phyloP scores from a whole-genome alignment of 1,140 invertebrate genomes.

The Drosophila miranda region DNA sequence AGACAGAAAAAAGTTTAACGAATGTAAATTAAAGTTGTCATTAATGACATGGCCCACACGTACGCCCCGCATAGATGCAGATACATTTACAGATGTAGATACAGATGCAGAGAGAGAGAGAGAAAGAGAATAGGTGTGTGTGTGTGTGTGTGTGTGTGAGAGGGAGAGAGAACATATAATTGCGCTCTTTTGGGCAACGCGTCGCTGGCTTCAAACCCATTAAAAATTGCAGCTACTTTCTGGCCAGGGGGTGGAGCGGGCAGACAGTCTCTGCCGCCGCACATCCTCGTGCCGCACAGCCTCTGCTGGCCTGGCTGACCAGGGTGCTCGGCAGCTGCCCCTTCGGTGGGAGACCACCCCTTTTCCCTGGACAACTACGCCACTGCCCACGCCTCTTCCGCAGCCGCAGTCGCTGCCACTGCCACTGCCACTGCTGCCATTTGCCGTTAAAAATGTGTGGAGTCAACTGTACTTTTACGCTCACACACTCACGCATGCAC shows the following conservation, averaged over 20 bases:
- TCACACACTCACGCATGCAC: constrained; percentile 44
- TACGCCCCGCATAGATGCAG: neutral
- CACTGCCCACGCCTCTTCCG: constrained; percentile 13
- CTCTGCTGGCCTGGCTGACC: neutral
- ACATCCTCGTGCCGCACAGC: constrained; percentile 18
- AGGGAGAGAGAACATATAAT: constrained; percentile 46
- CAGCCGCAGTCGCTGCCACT: constrained; percentile 1
- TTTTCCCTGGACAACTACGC: constrained; percentile 18
- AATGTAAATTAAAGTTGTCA: constrained; percentile 69
- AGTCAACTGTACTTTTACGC: constrained; percentile 75
- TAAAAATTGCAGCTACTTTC: constrained; percentile 62
- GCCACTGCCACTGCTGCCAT: constrained; percentile 35
- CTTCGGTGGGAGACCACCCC: constrained; percentile 34
- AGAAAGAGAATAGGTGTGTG: neutral
- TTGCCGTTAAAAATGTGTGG: constrained; percentile 71
- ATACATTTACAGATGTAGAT: neutral
- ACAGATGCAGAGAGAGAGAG: constrained; percentile 7
- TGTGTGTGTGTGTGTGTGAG: neutral
- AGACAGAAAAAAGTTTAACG: constrained; percentile 4
- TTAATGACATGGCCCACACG: constrained; percentile 50
- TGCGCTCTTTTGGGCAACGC: constrained; percentile 37
- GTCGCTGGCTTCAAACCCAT: constrained; percentile 36
- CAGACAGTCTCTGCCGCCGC: constrained; percentile 49
- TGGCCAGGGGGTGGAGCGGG: constrained; percentile 33
- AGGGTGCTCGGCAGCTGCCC: constrained; percentile 50